Evolutionary conservation across 2,797 vertebrate genomes (phyloP).

Genomic region (Phalanger gymnotis): DNA sequence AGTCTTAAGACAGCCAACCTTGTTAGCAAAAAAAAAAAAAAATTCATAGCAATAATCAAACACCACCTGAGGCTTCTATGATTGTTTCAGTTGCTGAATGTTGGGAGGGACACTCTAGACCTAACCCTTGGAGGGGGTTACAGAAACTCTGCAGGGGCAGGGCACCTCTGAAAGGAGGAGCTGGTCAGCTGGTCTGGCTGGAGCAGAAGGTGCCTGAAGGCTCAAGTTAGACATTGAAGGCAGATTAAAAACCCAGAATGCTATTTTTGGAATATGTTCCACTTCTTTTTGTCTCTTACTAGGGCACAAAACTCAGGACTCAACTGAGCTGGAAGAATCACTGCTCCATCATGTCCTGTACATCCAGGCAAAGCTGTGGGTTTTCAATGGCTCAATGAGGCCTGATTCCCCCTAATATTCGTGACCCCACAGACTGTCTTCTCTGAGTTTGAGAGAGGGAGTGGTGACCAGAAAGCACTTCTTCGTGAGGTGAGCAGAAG

Average conservation of each 20-base stretch:
- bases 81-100: not conserved
- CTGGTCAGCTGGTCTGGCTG: not conserved
- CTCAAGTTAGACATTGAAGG: not conserved
- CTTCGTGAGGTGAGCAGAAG: not conserved
- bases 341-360: not conserved
- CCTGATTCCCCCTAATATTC: not conserved
- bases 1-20: not conserved
- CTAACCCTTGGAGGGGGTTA: not conserved
- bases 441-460: not conserved
- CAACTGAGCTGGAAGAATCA: slow-evolving; percentile 7
- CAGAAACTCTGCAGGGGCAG: not conserved
- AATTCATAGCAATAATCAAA: not conserved
- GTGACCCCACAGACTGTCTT: not conserved
- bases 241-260: slow-evolving; percentile 6
- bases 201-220: not conserved
- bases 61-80: not conserved
- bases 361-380: not conserved
- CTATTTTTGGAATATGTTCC: slow-evolving; percentile 17
- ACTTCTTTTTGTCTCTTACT: slow-evolving; percentile 41
- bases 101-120: slow-evolving; percentile 28
- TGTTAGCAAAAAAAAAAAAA: slow-evolving; percentile 13
- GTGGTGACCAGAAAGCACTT: not conserved
- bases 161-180: not conserved
- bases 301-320: slow-evolving; percentile 26
- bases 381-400: slow-evolving; percentile 2